Conservation (phyloP, 2,113 vertebrate species). For the Rhinopithecus roxellana region DNA sequence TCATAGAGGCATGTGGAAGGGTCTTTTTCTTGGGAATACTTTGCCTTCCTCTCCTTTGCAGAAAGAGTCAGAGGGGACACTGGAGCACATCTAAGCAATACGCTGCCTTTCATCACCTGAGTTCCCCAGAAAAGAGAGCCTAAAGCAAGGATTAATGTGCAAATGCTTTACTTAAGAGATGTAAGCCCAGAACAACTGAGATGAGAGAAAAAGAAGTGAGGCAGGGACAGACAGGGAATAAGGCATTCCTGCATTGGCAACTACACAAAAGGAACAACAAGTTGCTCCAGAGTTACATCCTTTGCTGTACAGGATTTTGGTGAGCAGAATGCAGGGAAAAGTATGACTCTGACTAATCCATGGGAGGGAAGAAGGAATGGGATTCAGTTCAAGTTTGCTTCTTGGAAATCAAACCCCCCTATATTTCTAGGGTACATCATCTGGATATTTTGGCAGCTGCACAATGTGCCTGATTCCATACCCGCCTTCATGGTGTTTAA, state of each 20-base stretch:
- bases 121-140: neutral
- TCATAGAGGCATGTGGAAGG: neutral
- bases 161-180: neutral
- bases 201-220: neutral
- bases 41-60: neutral
- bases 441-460: neutral
- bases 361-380: neutral
- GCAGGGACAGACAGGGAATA: neutral
- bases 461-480: neutral
- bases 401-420: neutral
- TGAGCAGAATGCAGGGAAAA: neutral
- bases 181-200: neutral
- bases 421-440: neutral
- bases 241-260: neutral
- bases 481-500: neutral
- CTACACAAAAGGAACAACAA: neutral
- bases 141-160: neutral
- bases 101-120: neutral
- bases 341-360: neutral
- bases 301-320: neutral
- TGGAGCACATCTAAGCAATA: neutral
- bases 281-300: neutral
- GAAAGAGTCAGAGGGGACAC: neutral
- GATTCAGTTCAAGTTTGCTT: neutral
- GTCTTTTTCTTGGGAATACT: neutral